Conservation (phyloP, 2,797 vertebrate genomes). For the Xiphorhynchus erythropygius region DNA sequence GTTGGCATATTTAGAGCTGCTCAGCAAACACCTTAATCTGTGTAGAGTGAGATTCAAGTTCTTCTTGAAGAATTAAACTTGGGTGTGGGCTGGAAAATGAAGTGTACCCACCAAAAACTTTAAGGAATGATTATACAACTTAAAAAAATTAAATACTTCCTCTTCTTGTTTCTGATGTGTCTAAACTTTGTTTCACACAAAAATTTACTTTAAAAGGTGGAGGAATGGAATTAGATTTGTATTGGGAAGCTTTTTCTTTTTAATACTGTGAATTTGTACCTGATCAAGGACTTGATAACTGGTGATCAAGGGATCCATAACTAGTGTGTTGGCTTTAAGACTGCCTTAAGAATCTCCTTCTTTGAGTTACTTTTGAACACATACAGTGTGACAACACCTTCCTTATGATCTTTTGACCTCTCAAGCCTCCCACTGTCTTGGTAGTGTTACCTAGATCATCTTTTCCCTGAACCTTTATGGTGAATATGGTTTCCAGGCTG, state of each 20-base stretch:
- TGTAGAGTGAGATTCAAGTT: background rate
- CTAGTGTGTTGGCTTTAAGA: background rate
- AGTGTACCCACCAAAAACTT: background rate
- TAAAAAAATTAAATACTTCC: background rate
- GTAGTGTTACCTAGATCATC: background rate
- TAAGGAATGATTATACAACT: accelerated
- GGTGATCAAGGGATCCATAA: background rate
- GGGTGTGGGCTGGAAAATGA: background rate
- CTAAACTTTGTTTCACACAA: background rate
- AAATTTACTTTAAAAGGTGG: background rate
- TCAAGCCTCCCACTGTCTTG: background rate
- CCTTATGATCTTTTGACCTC: background rate
- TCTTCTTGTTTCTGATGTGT: background rate
- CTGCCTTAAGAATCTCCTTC: background rate
- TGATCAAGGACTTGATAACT: background rate
- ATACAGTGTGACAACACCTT: background rate
- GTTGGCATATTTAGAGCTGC: background rate
- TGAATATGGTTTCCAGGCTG: background rate
- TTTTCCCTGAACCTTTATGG: background rate
- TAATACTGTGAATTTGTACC: background rate
- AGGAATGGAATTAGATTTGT: background rate
- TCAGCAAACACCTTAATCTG: background rate
- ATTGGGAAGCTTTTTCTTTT: background rate
- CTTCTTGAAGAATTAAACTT: background rate
- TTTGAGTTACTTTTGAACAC: background rate